These are phyloP conservation scores for Lepus europaeus DNA, from an alignment of 2,113 vertebrate species.

Conservation along the genomic window DNA sequence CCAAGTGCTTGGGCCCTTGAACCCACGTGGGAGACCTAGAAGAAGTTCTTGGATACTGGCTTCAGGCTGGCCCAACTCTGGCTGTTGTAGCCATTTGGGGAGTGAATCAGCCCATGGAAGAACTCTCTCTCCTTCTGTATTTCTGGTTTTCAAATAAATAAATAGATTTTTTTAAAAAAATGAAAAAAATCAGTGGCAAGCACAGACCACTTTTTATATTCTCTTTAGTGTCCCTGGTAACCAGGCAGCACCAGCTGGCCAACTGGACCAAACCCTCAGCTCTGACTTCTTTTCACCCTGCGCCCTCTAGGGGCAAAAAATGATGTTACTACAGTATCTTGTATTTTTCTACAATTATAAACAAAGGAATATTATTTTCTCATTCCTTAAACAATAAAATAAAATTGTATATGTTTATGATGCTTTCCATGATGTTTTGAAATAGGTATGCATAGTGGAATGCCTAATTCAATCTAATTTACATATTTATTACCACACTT, in stretches of 20 bases:
- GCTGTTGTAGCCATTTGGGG: too few species aligned
- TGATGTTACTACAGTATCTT: slow-evolving; percentile 1
- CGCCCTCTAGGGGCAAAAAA: slow-evolving; percentile 32
- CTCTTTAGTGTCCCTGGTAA: background rate
- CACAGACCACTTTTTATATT: background rate
- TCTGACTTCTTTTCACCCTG: background rate
- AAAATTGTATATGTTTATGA: background rate
- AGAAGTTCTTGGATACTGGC: too few species aligned
- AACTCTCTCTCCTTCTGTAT: too few species aligned
- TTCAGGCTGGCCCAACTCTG: too few species aligned
- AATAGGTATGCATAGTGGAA: background rate
- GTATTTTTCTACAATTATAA: background rate
- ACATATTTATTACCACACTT: background rate
- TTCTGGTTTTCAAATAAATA: too few species aligned
- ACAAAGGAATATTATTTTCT: background rate
- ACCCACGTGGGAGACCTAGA: too few species aligned
- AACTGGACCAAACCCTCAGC: background rate
- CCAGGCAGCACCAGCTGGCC: background rate
- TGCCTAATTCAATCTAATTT: background rate
- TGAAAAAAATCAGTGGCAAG: too few species aligned
- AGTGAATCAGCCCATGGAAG: too few species aligned
- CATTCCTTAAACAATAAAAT: background rate
- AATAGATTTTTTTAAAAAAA: too few species aligned
- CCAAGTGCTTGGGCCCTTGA: too few species aligned
- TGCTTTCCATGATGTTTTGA: background rate